Evolutionary conservation across 2,113 vertebrate genomes (phyloP), one percentile per base, ranked within the genome.

Genomic region (Chiloscyllium plagiosum): DNA sequence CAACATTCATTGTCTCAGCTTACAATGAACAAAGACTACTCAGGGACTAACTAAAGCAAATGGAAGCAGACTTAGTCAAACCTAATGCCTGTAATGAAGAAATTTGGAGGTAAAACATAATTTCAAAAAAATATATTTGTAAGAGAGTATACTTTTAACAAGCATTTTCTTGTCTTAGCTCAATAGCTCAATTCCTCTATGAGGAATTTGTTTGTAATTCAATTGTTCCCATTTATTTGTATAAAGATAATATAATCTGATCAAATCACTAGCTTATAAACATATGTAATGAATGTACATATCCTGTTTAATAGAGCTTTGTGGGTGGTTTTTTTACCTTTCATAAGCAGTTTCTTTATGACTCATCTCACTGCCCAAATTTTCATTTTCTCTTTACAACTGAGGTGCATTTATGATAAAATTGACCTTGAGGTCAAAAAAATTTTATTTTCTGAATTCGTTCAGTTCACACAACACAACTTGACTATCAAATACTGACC

Each of bases 351-450:
- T 66, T 66, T 92, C 6, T 93, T 93, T 66, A 65, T 93, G 89
- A 93, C 87, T 92, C 89, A 93, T 93, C 29, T 37, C 52, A 37
- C 89, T 93, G 61, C 33, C 19, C 15, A 93, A 37, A 66, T n/a
- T 65, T 61, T 66, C 24, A 65, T 65, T 68, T 68, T 93, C 6
- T 65, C 13, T 65, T n/a, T 65, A 37, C 61, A 66, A 61, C 19
- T 93, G 89, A 93, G 89, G 89, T 93, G 61, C 37, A 61, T 37
- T 83, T 93, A 33, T 93, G 89, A 66, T 93, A 93, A 65, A 93
- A 93, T 17, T 93, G 89, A 93, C n/a, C 33, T 93, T 65, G 65
- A 68, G 61, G 89, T 68, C 89, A 93, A 61, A 66, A n/a, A 93
- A 93, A 17, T 37, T 90, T 90, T 93, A 29, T 90, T 15, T 61